Evolutionary conservation across 2,888 invertebrate species (phyloP).

Genomic region (Blera fallax): DNA sequence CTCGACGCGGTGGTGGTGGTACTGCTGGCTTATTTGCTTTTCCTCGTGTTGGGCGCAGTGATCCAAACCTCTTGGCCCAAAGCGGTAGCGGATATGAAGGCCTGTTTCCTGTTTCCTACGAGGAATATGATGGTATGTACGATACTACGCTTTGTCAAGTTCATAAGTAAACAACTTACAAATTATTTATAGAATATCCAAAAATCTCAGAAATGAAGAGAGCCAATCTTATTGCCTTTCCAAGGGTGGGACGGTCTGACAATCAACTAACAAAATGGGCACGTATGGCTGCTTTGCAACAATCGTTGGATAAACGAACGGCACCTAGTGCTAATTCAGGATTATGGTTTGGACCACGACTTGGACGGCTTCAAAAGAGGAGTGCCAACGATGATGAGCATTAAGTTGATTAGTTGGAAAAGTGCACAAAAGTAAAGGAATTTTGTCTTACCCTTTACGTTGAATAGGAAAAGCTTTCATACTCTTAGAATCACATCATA

Average conservation of each 20-base stretch:
- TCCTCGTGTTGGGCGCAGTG: conserved; percentile 85
- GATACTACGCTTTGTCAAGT: background rate
- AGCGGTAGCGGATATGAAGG: conserved; percentile 79
- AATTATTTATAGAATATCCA: conserved; percentile 76
- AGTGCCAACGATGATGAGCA: conserved; percentile 62
- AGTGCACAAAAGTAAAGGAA: conserved; percentile 4
- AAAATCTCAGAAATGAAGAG: conserved; percentile 79
- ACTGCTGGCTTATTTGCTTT: conserved; percentile 85
- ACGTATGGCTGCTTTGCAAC: conserved; percentile 78
- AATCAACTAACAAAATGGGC: conserved; percentile 79
- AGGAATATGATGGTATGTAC: conserved; percentile 83
- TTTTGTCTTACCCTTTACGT: too few relatives aligned
- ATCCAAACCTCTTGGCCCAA: conserved; percentile 77
- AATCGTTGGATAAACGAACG: conserved; percentile 79
- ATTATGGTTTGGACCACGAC: conserved; percentile 88
- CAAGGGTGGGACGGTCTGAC: conserved; percentile 82
- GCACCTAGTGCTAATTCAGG: conserved; percentile 81
- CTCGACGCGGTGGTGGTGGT: conserved; percentile 83
- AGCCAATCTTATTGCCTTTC: conserved; percentile 82
- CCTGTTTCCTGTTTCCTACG: conserved; percentile 82
- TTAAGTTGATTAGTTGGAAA: conserved; percentile 73
- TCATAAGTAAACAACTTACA: background rate
- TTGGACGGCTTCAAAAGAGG: conserved; percentile 83
- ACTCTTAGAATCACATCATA: too few relatives aligned
- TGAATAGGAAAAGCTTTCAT: too few relatives aligned